Evolutionary conservation across 2,113 vertebrate species (phyloP).

Genomic region (Nycticebus coucang): DNA sequence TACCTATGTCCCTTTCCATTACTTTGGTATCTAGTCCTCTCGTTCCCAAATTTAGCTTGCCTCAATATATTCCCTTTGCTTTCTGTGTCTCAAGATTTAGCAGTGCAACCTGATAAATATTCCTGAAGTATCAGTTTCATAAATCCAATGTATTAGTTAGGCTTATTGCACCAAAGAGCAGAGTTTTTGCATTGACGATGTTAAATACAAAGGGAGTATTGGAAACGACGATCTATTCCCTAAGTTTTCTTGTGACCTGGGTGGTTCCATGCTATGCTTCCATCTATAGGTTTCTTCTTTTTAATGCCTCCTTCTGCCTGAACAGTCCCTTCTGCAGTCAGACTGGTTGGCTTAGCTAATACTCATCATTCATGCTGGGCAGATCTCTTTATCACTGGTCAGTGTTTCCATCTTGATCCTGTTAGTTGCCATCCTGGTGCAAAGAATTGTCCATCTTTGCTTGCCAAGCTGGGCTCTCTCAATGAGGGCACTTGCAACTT

Average conservation of each 20-base stretch:
- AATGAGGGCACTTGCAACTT: not conserved
- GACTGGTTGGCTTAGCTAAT: not conserved
- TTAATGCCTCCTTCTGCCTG: not conserved
- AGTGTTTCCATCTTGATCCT: not conserved
- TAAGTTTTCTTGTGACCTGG: not conserved
- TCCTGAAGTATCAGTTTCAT: not conserved
- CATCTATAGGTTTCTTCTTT: not conserved
- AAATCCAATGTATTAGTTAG: not conserved
- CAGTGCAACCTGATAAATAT: not conserved
- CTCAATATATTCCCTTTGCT: not conserved
- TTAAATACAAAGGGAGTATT: not conserved
- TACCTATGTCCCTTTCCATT: not conserved
- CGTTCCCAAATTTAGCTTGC: not conserved
- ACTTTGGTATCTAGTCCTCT: not conserved
- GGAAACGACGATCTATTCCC: not conserved
- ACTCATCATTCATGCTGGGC: not conserved
- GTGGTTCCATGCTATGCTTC: not conserved
- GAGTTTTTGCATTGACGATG: not conserved
- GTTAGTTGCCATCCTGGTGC: not conserved
- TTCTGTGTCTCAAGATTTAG: not conserved
- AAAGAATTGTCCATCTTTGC: not conserved
- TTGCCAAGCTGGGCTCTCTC: not conserved
- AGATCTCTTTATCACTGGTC: not conserved
- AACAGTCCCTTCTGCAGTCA: not conserved
- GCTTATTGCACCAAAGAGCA: not conserved